Percentiles rank a stretch among this genome's conserved stretches.
These are phyloP conservation scores for Paradisaea rubra DNA, from an alignment of 2,113 vertebrate species.

Conservation along the genomic window DNA sequence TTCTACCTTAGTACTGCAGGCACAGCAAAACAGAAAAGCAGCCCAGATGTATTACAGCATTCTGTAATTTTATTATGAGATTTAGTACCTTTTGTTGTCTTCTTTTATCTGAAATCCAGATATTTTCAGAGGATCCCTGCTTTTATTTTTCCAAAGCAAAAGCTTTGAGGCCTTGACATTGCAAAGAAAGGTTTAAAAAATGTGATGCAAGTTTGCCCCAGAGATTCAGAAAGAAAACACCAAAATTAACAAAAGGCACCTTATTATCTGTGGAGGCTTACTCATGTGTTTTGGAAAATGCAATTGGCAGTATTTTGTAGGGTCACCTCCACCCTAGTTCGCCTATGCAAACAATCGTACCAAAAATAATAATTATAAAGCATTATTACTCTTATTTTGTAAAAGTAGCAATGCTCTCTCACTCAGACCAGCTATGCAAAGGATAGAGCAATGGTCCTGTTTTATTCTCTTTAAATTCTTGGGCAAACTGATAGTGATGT, in stretches of 20 bases:
- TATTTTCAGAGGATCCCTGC: background rate
- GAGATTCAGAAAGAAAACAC: background rate
- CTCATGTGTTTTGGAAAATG: background rate
- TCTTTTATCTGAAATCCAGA: background rate
- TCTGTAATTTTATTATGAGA: background rate
- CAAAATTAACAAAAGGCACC: background rate
- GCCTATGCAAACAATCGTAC: background rate
- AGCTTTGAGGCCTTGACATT: background rate
- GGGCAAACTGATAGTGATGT: background rate
- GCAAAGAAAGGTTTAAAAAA: background rate
- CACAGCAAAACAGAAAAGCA: background rate
- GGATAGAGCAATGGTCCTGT: background rate
- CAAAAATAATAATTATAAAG: background rate
- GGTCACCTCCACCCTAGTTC: background rate
- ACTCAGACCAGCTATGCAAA: background rate
- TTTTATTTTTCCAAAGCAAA: slow-evolving; percentile 2
- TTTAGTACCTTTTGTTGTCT: background rate
- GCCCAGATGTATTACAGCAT: background rate
- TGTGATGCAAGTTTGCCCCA: background rate
- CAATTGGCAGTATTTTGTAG: background rate
- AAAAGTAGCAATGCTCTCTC: background rate
- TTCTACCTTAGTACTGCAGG: background rate
- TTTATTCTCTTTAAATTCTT: background rate
- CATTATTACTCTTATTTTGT: background rate
- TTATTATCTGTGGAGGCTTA: background rate